Conservation (phyloP, 2,888 invertebrate genomes). For the Cheilosia urbana region DNA sequence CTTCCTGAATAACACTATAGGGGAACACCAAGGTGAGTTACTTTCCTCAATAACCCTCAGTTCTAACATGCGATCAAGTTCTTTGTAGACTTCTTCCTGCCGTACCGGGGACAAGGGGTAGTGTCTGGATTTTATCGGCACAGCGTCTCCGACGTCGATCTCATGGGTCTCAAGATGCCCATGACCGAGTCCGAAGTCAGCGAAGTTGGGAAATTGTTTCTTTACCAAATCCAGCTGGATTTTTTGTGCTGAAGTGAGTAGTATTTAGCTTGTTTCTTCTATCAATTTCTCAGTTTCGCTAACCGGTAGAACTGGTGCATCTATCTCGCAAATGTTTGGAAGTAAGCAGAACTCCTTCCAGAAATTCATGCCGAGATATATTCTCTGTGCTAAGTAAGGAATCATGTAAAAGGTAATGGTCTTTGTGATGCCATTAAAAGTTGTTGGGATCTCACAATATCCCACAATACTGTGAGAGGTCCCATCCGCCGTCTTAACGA, state of each 20-base stretch:
- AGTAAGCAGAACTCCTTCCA: too few species aligned
- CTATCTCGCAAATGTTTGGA: too few species aligned
- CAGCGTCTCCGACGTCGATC: background rate
- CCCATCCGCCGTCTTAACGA: background rate
- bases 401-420: too few species aligned
- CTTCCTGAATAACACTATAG: constrained; percentile 75
- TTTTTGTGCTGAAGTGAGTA: too few species aligned
- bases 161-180: background rate
- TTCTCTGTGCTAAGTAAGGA: too few species aligned
- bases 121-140: background rate
- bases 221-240: too few species aligned
- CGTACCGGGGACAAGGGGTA: background rate
- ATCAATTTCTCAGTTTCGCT: background rate
- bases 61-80: background rate
- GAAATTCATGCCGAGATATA: too few species aligned
- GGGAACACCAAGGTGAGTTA: background rate
- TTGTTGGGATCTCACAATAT: too few species aligned
- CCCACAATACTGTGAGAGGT: background rate
- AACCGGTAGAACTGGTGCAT: background rate
- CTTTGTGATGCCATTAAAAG: too few species aligned
- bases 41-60: constrained; percentile 2
- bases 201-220: too few species aligned
- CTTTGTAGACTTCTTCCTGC: background rate
- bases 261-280: background rate
- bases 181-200: too few species aligned